Conservation (phyloP, 2,797 vertebrate species). For the Merluccius polli region DNA sequence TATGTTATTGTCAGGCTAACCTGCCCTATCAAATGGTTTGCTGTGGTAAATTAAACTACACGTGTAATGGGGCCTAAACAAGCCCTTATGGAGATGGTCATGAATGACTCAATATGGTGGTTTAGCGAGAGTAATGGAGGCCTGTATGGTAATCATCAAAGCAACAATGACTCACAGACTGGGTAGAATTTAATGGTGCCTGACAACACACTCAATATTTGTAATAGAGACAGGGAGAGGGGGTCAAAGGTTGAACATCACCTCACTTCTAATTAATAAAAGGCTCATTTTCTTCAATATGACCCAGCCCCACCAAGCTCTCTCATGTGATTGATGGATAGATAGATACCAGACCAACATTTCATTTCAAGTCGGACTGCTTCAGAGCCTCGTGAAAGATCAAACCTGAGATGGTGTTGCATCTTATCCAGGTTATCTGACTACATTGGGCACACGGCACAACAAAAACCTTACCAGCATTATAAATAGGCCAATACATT, state of each 20-base stretch:
- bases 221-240: neutral
- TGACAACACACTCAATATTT: neutral
- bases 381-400: neutral
- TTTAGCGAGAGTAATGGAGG: neutral
- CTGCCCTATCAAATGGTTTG: neutral
- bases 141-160: constrained; percentile 2
- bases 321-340: neutral
- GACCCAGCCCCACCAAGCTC: neutral
- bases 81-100: neutral
- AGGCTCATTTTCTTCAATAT: neutral
- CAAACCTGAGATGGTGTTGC: neutral
- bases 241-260: constrained; percentile 4
- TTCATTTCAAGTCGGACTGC: neutral
- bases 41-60: neutral
- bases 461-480: neutral
- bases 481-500: neutral
- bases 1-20: neutral
- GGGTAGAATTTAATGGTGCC: neutral
- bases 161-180: neutral
- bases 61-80: neutral
- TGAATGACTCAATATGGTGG: neutral
- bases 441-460: neutral
- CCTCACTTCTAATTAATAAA: neutral
- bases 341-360: neutral
- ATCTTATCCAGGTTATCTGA: neutral